Conservation (phyloP, 2,797 vertebrate species). For the Pygocentrus nattereri region DNA sequence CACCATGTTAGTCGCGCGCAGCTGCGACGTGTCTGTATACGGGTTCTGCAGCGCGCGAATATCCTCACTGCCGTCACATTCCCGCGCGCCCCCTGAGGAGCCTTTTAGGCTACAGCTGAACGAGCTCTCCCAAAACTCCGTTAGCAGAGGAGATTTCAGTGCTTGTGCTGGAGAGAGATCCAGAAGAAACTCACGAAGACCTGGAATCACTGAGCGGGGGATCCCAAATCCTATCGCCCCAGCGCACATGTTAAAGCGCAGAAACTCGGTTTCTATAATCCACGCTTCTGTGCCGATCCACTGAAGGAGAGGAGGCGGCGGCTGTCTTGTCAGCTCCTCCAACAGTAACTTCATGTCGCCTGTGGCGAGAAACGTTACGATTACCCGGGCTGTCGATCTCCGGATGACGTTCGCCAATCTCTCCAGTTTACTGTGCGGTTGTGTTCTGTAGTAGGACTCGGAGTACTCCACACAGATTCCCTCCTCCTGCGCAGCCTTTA, state of each 20-base stretch:
- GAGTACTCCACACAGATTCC: no score
- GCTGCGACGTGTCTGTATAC: slow-evolving; percentile 70
- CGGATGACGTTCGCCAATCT: no score
- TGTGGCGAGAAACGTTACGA: no score
- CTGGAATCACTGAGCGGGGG: slow-evolving; percentile 59
- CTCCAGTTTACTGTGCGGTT: background rate
- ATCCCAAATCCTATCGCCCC: slow-evolving; percentile 72
- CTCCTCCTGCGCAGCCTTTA: no score
- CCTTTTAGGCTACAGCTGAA: slow-evolving; percentile 60
- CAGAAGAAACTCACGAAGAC: slow-evolving; percentile 51
- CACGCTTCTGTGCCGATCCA: slow-evolving; percentile 66
- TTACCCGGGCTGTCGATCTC: no score
- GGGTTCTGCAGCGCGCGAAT: slow-evolving; percentile 57
- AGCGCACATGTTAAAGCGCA: slow-evolving; percentile 54
- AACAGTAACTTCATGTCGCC: no score
- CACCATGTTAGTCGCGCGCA: slow-evolving; percentile 73
- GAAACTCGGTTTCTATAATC: slow-evolving; percentile 69
- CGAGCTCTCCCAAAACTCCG: no score
- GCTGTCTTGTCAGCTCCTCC: background rate
- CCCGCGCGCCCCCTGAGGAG: background rate
- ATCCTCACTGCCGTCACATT: slow-evolving; percentile 69
- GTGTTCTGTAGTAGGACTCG: no score
- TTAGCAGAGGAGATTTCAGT: no score
- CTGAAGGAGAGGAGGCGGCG: slow-evolving; percentile 47
- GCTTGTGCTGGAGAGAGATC: slow-evolving; percentile 59